Evolutionary conservation across 2,888 invertebrate genomes (phyloP), one percentile per base, ranked within the genome.

Genomic region (Callyntrura guangdongensis): DNA sequence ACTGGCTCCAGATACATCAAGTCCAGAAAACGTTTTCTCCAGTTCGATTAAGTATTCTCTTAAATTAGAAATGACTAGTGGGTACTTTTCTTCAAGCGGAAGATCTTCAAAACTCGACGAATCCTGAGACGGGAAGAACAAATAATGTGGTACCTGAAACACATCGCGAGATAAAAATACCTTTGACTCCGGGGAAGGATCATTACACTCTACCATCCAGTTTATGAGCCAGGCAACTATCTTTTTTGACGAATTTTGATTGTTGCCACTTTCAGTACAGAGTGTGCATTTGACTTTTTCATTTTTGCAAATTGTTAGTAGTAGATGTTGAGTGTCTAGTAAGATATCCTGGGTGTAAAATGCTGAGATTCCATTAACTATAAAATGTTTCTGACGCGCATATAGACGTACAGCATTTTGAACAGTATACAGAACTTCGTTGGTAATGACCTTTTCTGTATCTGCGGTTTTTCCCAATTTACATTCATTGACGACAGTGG

Each of bases 401-500:
- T 53, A 89, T 1, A 64, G 22, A 5, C 20, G 22, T 1, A 77
- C 49, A 9, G 83, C 81, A 36, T 91, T 91, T 47, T 91, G 89
- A 20, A 91, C 22, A 3, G 74, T 84, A 45, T 87, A 91, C 5
- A 91, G 81, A 53, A 90, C 79, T 45, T 91, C 91, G 84, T 86
- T 90, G 1, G 87, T 36, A 14, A 67, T 45, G 9, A 5, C 14
- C 3, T 47, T 56, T 72, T 12, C 4, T 1, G 56, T 36, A 1
- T 6, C 72, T 8, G 17, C 12, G n/a, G 0, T 74, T 12, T 49
- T 22, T 1, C 1, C 1, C 8, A 17, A 36, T n/a, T 27, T 3
- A 36, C 36, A 36, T 1, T 56, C 20, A 4, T n/a, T 59, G 25
- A n/a, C 1, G 56, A 6, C 14, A 20, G 27, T 47, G 53, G 25